Evolutionary conservation across 2,888 invertebrate species (phyloP).

Genomic region (Heliothis peltigera): DNA sequence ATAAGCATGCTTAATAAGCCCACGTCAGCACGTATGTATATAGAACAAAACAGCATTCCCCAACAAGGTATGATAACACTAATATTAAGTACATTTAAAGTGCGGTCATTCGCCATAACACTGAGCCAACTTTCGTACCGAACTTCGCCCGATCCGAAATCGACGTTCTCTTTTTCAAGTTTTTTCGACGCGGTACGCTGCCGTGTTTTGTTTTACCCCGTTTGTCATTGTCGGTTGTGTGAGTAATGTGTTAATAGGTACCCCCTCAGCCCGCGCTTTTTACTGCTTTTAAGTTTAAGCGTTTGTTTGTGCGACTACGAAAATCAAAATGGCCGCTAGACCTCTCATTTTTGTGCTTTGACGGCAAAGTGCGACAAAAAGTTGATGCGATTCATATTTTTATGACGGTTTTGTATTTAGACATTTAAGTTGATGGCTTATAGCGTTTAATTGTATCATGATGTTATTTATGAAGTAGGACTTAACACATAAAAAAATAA

Average conservation of each 20-base stretch:
- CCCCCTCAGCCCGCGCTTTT: constrained; percentile 65
- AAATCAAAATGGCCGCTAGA: constrained; percentile 69
- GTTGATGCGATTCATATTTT: constrained; percentile 28
- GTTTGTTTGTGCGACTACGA: constrained; percentile 69
- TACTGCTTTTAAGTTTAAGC: constrained; percentile 71
- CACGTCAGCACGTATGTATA: background rate
- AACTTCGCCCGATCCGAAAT: constrained; percentile 70
- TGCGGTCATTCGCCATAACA: constrained; percentile 32
- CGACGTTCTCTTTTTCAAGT: constrained; percentile 70
- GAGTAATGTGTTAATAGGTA: constrained; percentile 77
- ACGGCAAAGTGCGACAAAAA: constrained; percentile 33
- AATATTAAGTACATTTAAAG: constrained; percentile 40
- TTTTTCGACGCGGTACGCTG: constrained; percentile 64
- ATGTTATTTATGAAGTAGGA: no score
- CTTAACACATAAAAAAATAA: no score
- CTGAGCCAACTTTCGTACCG: constrained; percentile 68
- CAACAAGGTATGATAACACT: background rate
- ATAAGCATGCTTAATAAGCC: no score
- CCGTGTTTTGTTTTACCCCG: constrained; percentile 71
- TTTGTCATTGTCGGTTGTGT: constrained; percentile 74
- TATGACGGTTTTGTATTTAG: background rate
- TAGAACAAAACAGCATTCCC: background rate
- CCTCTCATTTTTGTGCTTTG: constrained; percentile 52
- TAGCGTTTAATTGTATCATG: background rate
- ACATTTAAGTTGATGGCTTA: background rate